Evolutionary conservation across 2,113 vertebrate genomes (phyloP).

Genomic region (Strix uralensis): DNA sequence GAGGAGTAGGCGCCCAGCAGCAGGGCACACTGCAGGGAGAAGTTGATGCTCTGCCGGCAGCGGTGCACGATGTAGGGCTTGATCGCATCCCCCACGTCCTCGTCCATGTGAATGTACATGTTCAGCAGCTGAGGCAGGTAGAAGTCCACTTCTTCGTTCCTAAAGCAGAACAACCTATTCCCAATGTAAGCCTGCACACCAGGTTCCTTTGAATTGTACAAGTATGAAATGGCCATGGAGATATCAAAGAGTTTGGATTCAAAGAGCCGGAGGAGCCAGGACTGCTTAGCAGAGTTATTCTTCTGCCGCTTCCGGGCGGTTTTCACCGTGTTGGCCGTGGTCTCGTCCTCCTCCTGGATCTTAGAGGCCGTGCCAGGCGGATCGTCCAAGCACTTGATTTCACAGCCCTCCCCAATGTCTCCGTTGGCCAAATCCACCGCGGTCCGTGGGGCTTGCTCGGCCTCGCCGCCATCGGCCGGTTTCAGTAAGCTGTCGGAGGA

Average conservation of each 20-base stretch:
- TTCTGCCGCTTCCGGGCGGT: slow-evolving; percentile 80
- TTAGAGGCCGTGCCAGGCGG: neutral
- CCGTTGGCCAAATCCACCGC: slow-evolving; percentile 68
- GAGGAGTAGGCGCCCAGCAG: slow-evolving; percentile 92
- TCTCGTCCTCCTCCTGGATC: slow-evolving; percentile 75
- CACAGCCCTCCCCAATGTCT: slow-evolving; percentile 18
- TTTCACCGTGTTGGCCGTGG: slow-evolving; percentile 60
- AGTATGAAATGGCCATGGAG: slow-evolving; percentile 97
- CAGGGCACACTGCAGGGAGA: slow-evolving; percentile 91
- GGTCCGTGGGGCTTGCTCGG: neutral
- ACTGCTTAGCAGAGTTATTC: slow-evolving; percentile 90
- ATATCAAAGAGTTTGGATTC: slow-evolving; percentile 97
- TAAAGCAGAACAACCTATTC: slow-evolving; percentile 92
- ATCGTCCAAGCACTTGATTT: slow-evolving; percentile 51
- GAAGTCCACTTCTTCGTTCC: slow-evolving; percentile 90
- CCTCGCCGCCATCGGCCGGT: fast-evolving
- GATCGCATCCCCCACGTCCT: slow-evolving; percentile 95
- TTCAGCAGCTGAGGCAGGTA: slow-evolving; percentile 95
- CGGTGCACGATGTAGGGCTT: slow-evolving; percentile 96
- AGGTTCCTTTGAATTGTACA: slow-evolving; percentile 95
- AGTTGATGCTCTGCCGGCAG: slow-evolving; percentile 94
- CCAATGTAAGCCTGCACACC: slow-evolving; percentile 97
- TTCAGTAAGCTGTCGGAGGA: neutral
- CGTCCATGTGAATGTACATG: slow-evolving; percentile 99
- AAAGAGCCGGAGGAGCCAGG: slow-evolving; percentile 92